These are phyloP conservation scores for Pipistrellus kuhlii DNA, from an alignment of 2,797 vertebrate species.

Conservation along the genomic window DNA sequence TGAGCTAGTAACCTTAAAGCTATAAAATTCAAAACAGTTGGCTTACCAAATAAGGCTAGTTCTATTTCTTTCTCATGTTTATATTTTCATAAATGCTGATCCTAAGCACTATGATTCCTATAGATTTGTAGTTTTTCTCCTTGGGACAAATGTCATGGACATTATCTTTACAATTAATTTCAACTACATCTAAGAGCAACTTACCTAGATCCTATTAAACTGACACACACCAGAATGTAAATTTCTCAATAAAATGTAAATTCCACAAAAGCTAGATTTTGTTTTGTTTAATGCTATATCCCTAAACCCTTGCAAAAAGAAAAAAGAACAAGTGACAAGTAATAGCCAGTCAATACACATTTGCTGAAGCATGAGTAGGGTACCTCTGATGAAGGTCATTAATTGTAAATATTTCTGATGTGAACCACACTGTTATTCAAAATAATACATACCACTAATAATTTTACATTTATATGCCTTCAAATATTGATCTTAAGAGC, in stretches of 20 bases:
- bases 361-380: neutral
- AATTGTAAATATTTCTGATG: neutral
- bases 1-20: neutral
- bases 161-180: slow-evolving; percentile 13
- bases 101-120: neutral
- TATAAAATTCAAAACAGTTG: neutral
- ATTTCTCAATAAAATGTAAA: neutral
- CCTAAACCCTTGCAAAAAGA: neutral
- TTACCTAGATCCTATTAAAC: neutral
- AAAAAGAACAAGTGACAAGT: neutral
- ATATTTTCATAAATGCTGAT: neutral
- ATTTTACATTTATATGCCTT: neutral
- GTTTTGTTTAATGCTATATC: neutral
- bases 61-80: neutral
- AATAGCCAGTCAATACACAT: neutral
- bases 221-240: neutral
- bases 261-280: neutral
- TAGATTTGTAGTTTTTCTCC: neutral
- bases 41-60: neutral
- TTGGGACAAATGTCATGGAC: neutral
- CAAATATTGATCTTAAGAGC: neutral
- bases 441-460: neutral
- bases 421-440: neutral
- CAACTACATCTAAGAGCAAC: neutral
- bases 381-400: neutral